These are phyloP conservation scores for Leptobrachium ailaonicum DNA, from an alignment of 2,113 vertebrate genomes.

Conservation along the genomic window DNA sequence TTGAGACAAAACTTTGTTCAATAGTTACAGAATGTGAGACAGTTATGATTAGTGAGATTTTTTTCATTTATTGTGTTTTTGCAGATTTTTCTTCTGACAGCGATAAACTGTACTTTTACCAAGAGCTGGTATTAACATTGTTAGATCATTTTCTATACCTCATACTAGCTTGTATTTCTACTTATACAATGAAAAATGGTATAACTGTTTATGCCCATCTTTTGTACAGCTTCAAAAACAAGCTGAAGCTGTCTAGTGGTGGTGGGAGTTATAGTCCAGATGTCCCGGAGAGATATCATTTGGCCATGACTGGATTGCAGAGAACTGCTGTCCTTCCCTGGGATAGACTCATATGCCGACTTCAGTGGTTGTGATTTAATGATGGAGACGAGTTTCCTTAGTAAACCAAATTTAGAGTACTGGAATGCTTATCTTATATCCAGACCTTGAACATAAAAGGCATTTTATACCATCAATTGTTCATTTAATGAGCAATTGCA, in stretches of 20 bases:
- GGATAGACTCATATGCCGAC: constrained; percentile 74
- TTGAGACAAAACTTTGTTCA: too few relatives aligned
- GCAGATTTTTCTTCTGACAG: too few relatives aligned
- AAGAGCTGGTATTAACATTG: too few relatives aligned
- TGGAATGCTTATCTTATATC: constrained; percentile 89
- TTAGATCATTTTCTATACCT: too few relatives aligned
- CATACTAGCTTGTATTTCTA: too few relatives aligned
- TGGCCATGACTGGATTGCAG: constrained; percentile 35
- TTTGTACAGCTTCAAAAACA: background rate
- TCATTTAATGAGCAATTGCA: constrained; percentile 93
- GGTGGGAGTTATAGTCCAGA: background rate
- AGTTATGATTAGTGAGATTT: too few relatives aligned
- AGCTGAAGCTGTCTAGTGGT: background rate
- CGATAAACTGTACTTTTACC: too few relatives aligned
- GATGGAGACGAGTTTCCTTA: constrained; percentile 78
- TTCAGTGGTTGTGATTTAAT: constrained; percentile 79
- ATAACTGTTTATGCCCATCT: too few relatives aligned
- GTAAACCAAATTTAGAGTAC: constrained; percentile 88
- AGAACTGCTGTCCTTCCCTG: constrained; percentile 69
- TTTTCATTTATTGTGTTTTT: too few relatives aligned
- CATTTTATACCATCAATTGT: constrained; percentile 88
- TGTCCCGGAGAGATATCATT: background rate
- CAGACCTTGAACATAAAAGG: constrained; percentile 85
- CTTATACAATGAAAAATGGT: too few relatives aligned
- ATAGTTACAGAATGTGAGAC: too few relatives aligned